These are phyloP conservation scores for Toxonevra muliebris DNA, from an alignment of 2,888 invertebrate genomes.

Conservation along the genomic window DNA sequence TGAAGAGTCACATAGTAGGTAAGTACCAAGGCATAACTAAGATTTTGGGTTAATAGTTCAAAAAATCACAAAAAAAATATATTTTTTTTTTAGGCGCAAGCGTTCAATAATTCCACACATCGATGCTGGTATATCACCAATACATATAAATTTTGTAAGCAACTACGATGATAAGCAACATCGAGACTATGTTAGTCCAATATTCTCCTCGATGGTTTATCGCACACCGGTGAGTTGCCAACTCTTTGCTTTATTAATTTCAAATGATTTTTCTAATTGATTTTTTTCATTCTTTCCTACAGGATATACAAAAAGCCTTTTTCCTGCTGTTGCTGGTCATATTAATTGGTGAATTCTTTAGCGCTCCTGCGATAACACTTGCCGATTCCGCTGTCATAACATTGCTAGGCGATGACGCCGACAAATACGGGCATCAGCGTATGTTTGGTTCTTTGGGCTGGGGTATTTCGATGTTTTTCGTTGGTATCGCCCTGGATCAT, in stretches of 20 bases:
- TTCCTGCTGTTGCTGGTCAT: slow-evolving; percentile 91
- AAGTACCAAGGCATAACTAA: not conserved
- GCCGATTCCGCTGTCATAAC: slow-evolving; percentile 93
- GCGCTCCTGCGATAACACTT: slow-evolving; percentile 93
- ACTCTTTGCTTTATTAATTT: not conserved
- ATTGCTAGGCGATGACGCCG: slow-evolving; percentile 86
- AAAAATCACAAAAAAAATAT: too few species aligned
- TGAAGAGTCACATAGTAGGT: slow-evolving; percentile 47
- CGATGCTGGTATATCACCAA: slow-evolving; percentile 70
- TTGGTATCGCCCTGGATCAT: slow-evolving; percentile 91
- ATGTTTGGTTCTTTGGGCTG: slow-evolving; percentile 99
- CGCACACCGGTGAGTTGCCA: slow-evolving; percentile 67
- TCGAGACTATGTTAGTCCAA: slow-evolving; percentile 84
- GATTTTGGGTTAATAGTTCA: too few species aligned
- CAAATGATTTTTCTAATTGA: not conserved
- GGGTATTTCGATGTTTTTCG: slow-evolving; percentile 99
- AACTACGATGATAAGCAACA: slow-evolving; percentile 79
- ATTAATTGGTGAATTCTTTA: slow-evolving; percentile 97
- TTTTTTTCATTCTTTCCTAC: slow-evolving; percentile 22
- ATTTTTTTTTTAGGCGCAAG: slow-evolving; percentile 45
- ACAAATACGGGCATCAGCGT: slow-evolving; percentile 93
- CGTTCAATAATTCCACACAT: slow-evolving; percentile 56
- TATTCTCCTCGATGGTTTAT: slow-evolving; percentile 94
- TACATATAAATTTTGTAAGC: slow-evolving; percentile 77
- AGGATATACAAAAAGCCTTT: slow-evolving; percentile 95